Base-by-base conservation (phyloP, 2,113 vertebrate genomes). In the Strix aluco region DNA sequence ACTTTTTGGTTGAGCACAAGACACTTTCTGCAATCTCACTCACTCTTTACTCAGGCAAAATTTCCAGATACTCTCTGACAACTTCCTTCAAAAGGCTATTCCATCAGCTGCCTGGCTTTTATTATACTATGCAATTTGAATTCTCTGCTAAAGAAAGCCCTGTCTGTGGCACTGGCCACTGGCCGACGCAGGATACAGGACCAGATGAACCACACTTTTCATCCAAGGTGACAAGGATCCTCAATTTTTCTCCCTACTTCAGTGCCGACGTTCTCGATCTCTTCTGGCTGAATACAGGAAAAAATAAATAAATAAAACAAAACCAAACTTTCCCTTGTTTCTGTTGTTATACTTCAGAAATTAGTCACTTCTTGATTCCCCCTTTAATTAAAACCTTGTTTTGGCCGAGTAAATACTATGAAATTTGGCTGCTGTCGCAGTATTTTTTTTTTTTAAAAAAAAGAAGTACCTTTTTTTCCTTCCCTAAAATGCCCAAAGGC, bases 31-130 rank as follows among this genome's bases (percentile, higher is more conserved):
- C 51, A 26, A 27, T 79, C 70, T 80, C 3, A 1, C 19, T 82
- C 54, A 42, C 49, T 85, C 58, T 81, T 86, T 49, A 58, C 11
- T 20, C 36, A 38, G 54, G 58, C 29, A 89, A 95, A 94, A 94
- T 94, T 95, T 94, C 52, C 57, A 86, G 66, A 90, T 81, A 81
- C 21, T 95, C 59, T 87, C 86, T 94, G 91, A 94, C 81, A 94
- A 77, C 40, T 66, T 95, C 30, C 14, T 84, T 89, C 69, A 62
- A 90, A 96, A 91, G 49, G 20, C 66, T 73, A 21, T 85, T 92
- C 54, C 25, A 62, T 91, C 86, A 94, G 17, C 49, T 95, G 11
- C 34, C 49, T 87, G 51, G 26, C 29, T 96, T 91, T 91, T 94
- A 57, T 95, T 85, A 88, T 52, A 72, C 36, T 47, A 15, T 51